phyloP scores from a whole-genome alignment of 2,797 vertebrate genomes.

The Anabas testudineus region DNA sequence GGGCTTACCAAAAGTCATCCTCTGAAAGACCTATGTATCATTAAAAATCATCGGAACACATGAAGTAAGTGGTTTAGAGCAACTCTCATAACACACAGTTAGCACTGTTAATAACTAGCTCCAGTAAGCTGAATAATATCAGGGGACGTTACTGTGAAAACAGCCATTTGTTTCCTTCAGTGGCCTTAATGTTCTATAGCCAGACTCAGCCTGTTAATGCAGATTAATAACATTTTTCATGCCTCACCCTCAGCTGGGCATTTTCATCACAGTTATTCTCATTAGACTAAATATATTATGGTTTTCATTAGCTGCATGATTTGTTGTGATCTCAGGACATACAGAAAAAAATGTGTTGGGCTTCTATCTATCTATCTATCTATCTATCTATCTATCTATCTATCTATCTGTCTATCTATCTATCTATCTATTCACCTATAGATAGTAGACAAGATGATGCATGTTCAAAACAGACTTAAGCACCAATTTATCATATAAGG shows the following conservation, averaged over 20 bases:
- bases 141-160: conserved; percentile 64
- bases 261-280: conserved; percentile 55
- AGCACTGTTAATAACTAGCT: conserved; percentile 65
- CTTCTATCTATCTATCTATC: background rate
- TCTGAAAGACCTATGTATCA: background rate
- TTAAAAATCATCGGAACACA: conserved; percentile 21
- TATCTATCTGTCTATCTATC: background rate
- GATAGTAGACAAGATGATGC: background rate
- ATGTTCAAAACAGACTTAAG: background rate
- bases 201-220: conserved; percentile 56
- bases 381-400: too few relatives aligned
- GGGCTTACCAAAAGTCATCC: background rate
- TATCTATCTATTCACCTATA: too few relatives aligned
- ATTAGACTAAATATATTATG: conserved; percentile 55
- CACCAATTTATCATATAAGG: background rate
- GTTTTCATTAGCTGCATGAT: conserved; percentile 59
- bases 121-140: conserved; percentile 67
- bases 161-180: conserved; percentile 66
- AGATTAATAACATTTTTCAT: conserved; percentile 73
- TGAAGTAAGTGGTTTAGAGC: conserved; percentile 36
- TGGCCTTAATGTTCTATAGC: conserved; percentile 58
- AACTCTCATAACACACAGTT: conserved; percentile 44
- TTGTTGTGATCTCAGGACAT: conserved; percentile 43
- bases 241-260: conserved; percentile 63
- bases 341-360: conserved; percentile 31